Percentiles rank a stretch among this genome's conserved stretches.
phyloP scores from a whole-genome alignment of 2,888 invertebrate species.

The Cataglyphis cursor region DNA sequence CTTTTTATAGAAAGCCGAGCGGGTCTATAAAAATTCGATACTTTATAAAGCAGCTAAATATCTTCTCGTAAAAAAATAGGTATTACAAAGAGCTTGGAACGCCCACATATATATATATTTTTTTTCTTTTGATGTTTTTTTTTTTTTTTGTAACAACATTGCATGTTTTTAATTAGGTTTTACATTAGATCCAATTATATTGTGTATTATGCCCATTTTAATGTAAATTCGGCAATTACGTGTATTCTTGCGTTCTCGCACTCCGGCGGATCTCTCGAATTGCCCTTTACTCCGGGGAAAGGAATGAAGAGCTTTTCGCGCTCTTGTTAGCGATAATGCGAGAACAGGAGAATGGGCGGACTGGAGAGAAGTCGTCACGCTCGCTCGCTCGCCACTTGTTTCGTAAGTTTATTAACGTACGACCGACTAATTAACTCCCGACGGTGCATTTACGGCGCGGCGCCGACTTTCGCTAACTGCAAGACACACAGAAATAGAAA shows the following conservation, averaged over 20 bases:
- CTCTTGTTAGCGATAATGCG: constrained; percentile 42
- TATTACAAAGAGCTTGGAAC: not conserved
- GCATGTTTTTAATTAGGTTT: not conserved
- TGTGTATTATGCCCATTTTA: not conserved
- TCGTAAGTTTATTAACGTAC: constrained; percentile 66
- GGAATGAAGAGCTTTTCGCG: constrained; percentile 42
- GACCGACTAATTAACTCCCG: constrained; percentile 61
- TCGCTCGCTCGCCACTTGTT: constrained; percentile 52
- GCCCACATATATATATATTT: not conserved
- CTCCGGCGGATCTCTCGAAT: constrained; percentile 10
- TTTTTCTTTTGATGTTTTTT: too few species aligned
- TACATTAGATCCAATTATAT: not conserved
- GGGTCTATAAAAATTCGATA: not conserved
- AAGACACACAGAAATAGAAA: constrained; percentile 32
- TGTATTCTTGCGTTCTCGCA: constrained; percentile 3
- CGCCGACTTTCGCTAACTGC: constrained; percentile 21
- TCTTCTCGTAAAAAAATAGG: not conserved
- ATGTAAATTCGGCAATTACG: constrained; percentile 7
- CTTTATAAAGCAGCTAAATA: not conserved
- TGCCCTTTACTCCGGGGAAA: constrained; percentile 26
- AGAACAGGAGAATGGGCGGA: constrained; percentile 22
- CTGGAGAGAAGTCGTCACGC: constrained; percentile 44
- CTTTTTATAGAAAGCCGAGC: not conserved
- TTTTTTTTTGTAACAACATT: not conserved
- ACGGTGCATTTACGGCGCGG: constrained; percentile 47